Base-by-base conservation (phyloP, 1,140 invertebrate genomes). In the Heliconius hewitsoni region DNA sequence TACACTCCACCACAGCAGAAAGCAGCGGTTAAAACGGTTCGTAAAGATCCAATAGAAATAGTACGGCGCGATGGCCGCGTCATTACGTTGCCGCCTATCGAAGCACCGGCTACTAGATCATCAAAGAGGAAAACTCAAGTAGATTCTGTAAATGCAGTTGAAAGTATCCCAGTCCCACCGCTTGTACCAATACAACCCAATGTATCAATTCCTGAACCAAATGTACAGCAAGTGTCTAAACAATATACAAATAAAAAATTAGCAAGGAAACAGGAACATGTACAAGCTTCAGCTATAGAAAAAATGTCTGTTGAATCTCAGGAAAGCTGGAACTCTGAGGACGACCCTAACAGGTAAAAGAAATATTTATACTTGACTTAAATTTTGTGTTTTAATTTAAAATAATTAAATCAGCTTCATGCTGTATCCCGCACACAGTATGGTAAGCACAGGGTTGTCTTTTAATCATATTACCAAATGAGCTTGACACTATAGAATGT, bases 321-420 rank as follows among this genome's bases (percentile, higher is more conserved):
- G 88, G 95, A 95, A 86, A 95, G 96, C 81, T 96, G 96, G 94
- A 96, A 97, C 88, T 97, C 97, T 18, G 98, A 99, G 93, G 98
- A 99, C 95, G 98, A 99, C 96, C 98, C 98, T 5, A 97, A 98
- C 83, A 97, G 97, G 93, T 95, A 89, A 66, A 66, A 57, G 19
- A 57, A n/a, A 55, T 55, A 23, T 23, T 52, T 16, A 52, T 52
- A 19, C 1, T 52, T 52, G 1, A 6, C 18, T 52, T 19, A 19
- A 46, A 46, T 16, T 52, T 52, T 52, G 8, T 19, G 16, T 52
- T 52, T 19, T 19, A 18, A 52, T 52, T 37, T 37, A 37, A 37
- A 30, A 37, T 8, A 37, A 37, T 37, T 37, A 37, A 37, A 37
- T 37, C 34, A 37, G 34, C 34, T 37, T 37, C 34, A 34, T 3